Evolutionary conservation across 2,797 vertebrate species (phyloP).

Genomic region (Micrastur ruficollis): DNA sequence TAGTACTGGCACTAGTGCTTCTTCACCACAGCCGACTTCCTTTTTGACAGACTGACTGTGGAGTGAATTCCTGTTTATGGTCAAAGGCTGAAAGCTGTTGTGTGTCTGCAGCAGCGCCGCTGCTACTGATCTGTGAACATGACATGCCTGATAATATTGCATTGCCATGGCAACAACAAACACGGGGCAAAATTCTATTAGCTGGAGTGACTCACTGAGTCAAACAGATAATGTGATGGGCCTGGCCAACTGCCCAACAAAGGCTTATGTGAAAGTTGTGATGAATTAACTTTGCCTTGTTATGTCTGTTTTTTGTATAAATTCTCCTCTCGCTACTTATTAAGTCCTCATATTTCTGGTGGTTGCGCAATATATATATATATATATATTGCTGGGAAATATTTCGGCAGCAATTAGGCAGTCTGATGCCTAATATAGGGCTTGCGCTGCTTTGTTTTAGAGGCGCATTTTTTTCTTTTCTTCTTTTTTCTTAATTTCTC

Average conservation of each 20-base stretch:
- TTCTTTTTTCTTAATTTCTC: conserved; percentile 7
- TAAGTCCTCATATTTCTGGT: conserved; percentile 60
- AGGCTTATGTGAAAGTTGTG: conserved; percentile 77
- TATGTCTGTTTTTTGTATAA: conserved; percentile 66
- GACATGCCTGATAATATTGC: conserved; percentile 83
- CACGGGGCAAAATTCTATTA: conserved; percentile 85
- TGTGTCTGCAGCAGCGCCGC: conserved; percentile 77
- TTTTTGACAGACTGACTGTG: conserved; percentile 79
- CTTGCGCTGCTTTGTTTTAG: not conserved
- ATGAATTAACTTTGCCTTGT: conserved; percentile 79
- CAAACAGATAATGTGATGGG: conserved; percentile 82
- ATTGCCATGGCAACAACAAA: conserved; percentile 88
- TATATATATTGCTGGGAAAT: not conserved
- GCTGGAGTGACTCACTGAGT: conserved; percentile 82
- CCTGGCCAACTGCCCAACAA: conserved; percentile 78
- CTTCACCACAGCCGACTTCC: conserved; percentile 77
- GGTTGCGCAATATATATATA: conserved; percentile 45
- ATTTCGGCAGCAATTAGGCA: conserved; percentile 37
- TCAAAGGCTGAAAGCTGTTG: conserved; percentile 82
- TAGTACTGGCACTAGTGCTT: conserved; percentile 74
- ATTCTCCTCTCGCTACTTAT: conserved; percentile 51
- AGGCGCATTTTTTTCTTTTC: not conserved
- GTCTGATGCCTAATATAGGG: not conserved
- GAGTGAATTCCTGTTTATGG: conserved; percentile 81
- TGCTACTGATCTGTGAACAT: conserved; percentile 86